phyloP scores from a whole-genome alignment of 2,888 invertebrate genomes.

The Amaurobius ferox region DNA sequence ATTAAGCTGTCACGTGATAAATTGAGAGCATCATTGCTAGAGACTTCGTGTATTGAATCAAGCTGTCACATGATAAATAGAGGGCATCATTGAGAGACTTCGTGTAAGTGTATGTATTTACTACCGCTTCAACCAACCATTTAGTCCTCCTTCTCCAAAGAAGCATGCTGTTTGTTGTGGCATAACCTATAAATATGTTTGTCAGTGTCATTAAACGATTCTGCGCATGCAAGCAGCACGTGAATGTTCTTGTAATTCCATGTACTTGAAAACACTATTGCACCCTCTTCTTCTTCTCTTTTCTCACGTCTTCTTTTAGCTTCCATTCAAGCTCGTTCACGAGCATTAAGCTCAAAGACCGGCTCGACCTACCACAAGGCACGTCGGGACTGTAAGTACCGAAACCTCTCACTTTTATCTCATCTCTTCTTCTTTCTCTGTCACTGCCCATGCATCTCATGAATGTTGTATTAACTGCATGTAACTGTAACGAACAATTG shows the following conservation, averaged over 20 bases:
- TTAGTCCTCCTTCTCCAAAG: not conserved
- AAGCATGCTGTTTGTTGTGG: not conserved
- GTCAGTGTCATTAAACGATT: not conserved
- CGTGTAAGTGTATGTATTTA: no score
- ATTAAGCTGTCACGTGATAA: no score
- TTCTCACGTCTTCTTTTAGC: conserved; percentile 54
- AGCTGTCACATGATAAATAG: no score
- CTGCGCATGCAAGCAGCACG: conserved; percentile 29
- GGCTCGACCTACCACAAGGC: conserved; percentile 74
- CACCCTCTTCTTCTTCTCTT: conserved; percentile 49
- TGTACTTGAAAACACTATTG: conserved; percentile 23
- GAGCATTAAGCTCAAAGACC: conserved; percentile 74
- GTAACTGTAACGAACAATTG: not conserved
- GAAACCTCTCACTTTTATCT: conserved; percentile 4
- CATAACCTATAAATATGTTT: not conserved
- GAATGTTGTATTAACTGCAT: no score
- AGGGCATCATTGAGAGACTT: no score
- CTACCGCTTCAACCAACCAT: not conserved
- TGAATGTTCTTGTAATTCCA: conserved; percentile 21
- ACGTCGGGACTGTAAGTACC: conserved; percentile 74
- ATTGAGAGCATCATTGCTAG: no score
- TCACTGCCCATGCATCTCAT: not conserved
- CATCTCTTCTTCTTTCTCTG: not conserved
- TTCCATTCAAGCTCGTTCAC: conserved; percentile 74
- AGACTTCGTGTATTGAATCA: no score